Evolutionary conservation across 2,797 vertebrate genomes (phyloP).

Genomic region (Rhincodon typus): DNA sequence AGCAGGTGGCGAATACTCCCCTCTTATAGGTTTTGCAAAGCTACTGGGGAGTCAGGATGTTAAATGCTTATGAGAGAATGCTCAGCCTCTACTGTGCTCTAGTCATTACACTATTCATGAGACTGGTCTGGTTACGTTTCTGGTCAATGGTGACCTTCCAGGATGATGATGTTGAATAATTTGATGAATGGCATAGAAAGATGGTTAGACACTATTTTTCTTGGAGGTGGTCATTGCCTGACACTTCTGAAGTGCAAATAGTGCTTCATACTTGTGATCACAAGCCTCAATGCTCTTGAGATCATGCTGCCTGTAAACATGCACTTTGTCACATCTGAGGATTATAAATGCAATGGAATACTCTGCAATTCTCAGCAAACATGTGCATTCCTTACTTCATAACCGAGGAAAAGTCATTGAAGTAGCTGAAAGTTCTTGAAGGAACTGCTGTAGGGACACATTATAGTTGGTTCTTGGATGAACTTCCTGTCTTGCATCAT

Average conservation of each 20-base stretch:
- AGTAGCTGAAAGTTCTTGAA: too few species aligned
- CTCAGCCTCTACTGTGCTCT: neutral
- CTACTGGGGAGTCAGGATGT: neutral
- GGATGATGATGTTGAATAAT: neutral
- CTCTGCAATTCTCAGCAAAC: neutral
- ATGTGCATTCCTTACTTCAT: neutral
- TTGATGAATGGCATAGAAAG: neutral
- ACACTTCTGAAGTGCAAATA: neutral
- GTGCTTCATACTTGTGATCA: neutral
- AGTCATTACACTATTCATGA: neutral
- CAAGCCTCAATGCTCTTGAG: neutral
- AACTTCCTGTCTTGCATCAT: neutral
- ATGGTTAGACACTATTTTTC: neutral
- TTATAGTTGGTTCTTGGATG: neutral
- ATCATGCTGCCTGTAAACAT: neutral
- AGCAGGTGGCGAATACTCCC: neutral
- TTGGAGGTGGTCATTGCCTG: neutral
- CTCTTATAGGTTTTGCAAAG: neutral
- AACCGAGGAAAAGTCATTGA: neutral
- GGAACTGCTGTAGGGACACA: too few species aligned
- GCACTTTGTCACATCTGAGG: neutral
- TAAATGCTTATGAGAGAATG: neutral
- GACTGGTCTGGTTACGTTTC: neutral
- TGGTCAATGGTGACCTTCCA: neutral
- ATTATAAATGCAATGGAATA: neutral